Evolutionary conservation across 2,888 invertebrate genomes (phyloP).

Genomic region (Diaperis boleti): DNA sequence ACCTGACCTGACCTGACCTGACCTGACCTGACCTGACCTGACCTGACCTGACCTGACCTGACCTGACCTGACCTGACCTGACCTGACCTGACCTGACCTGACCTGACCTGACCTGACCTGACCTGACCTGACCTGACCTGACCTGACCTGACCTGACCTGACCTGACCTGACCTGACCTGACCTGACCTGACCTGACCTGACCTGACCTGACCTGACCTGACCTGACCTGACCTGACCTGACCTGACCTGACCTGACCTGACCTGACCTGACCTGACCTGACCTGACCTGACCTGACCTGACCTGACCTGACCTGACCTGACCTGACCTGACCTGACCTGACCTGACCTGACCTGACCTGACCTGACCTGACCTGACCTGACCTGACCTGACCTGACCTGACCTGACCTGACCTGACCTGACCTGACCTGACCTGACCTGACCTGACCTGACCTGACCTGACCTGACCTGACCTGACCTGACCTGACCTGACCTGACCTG

Average conservation of each 20-base stretch:
- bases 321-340: background rate
- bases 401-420: background rate
- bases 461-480: background rate
- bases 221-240: background rate
- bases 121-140: background rate
- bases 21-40: slow-evolving; percentile 10
- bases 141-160: background rate
- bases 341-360: background rate
- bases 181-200: background rate
- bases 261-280: background rate
- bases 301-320: background rate
- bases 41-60: slow-evolving; percentile 1
- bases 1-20: slow-evolving; percentile 3
- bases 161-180: background rate
- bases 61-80: background rate
- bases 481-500: background rate
- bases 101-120: background rate
- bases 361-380: background rate
- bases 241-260: background rate
- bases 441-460: background rate
- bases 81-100: background rate
- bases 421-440: background rate
- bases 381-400: background rate
- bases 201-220: background rate
- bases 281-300: background rate